Percentiles rank a stretch among this genome's conserved stretches.
Evolutionary conservation across 2,888 invertebrate species (phyloP).

Genomic region (Sinohyriopsis cumingii): DNA sequence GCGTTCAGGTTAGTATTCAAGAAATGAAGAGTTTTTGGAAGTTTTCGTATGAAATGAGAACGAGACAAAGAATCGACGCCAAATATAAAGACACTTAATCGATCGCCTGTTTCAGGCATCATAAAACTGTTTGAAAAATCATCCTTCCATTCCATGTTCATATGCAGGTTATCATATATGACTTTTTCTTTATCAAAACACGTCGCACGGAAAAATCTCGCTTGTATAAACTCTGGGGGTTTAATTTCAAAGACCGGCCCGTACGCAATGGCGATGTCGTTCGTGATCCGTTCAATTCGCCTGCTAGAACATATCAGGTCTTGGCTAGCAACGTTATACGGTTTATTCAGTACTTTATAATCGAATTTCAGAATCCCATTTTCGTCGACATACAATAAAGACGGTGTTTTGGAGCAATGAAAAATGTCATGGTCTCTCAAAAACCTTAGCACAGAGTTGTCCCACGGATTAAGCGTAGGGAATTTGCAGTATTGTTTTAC

Average conservation of each 20-base stretch:
- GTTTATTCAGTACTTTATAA: too few relatives aligned
- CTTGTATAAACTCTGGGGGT: conserved; percentile 20
- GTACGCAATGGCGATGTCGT: neutral
- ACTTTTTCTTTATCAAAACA: conserved; percentile 7
- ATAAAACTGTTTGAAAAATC: too few relatives aligned
- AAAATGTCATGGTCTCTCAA: too few relatives aligned
- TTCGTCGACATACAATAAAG: too few relatives aligned
- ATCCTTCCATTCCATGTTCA: conserved; percentile 18
- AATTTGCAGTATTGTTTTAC: too few relatives aligned
- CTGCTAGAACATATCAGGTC: too few relatives aligned
- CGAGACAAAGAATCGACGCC: conserved; percentile 30
- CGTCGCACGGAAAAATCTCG: conserved; percentile 13
- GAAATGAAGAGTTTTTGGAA: conserved; percentile 33
- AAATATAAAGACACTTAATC: conserved; percentile 20
- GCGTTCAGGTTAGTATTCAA: conserved; percentile 26
- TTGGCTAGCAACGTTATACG: too few relatives aligned
- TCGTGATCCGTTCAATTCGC: too few relatives aligned
- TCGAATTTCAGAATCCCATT: too few relatives aligned
- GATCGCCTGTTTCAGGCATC: conserved; percentile 17
- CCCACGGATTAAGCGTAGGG: too few relatives aligned
- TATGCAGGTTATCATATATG: conserved; percentile 25
- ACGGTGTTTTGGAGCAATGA: too few relatives aligned
- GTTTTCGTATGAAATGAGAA: conserved; percentile 29
- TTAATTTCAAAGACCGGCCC: conserved; percentile 6
- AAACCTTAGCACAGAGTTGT: too few relatives aligned